Percentiles rank a stretch among this genome's conserved stretches.
phyloP scores from a whole-genome alignment of 2,797 vertebrate species.

The Brachymystax lenok region DNA sequence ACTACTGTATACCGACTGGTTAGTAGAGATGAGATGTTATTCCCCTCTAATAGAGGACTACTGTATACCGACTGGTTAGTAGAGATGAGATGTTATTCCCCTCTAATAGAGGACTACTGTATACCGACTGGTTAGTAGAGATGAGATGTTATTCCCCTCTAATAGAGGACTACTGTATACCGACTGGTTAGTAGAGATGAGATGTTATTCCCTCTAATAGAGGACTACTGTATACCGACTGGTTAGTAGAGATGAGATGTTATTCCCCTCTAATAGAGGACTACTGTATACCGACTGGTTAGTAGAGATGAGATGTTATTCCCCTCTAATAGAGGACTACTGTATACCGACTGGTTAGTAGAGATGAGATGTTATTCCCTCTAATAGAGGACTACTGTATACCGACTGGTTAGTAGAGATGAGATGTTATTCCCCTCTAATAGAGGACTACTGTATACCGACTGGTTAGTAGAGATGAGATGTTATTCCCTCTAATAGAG shows the following conservation, averaged over 20 bases:
- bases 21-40: constrained; percentile 37
- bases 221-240: constrained; percentile 29
- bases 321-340: constrained; percentile 15
- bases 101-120: constrained; percentile 36
- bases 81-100: too few species aligned
- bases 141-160: neutral
- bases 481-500: neutral
- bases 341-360: constrained; percentile 2
- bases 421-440: too few species aligned
- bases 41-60: constrained; percentile 29
- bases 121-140: constrained; percentile 28
- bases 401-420: too few species aligned
- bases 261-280: constrained; percentile 30
- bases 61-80: constrained; percentile 22
- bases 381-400: constrained; percentile 37
- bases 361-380: constrained; percentile 40
- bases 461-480: constrained; percentile 25
- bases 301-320: constrained; percentile 17
- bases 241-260: too few species aligned
- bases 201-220: constrained; percentile 29
- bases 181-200: constrained; percentile 32
- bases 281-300: constrained; percentile 34
- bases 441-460: constrained; percentile 37
- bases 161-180: constrained; percentile 22
- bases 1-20: constrained; percentile 22